Evolutionary conservation across 2,888 invertebrate genomes (phyloP).

Genomic region (Eupeodes luniger): DNA sequence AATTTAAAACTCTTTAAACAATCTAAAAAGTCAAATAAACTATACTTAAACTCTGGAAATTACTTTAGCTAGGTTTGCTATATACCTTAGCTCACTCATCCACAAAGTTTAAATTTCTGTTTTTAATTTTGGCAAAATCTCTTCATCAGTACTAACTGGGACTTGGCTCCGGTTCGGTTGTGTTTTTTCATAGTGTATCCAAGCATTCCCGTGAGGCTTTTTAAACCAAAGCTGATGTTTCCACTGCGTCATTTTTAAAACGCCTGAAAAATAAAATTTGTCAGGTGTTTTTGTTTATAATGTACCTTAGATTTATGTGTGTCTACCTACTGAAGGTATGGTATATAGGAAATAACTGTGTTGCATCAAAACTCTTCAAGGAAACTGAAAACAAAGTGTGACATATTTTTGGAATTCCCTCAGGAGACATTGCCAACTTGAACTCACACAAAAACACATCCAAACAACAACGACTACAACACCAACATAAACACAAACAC

Average conservation of each 20-base stretch:
- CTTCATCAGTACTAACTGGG: neutral
- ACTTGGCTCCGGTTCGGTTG: neutral
- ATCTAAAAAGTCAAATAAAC: no score
- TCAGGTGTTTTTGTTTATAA: constrained; percentile 8
- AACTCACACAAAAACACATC: neutral
- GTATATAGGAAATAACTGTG: neutral
- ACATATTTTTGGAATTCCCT: constrained; percentile 43
- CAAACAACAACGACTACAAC: neutral
- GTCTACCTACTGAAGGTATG: neutral
- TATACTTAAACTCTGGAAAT: no score
- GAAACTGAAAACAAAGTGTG: constrained; percentile 38
- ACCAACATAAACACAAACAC: neutral
- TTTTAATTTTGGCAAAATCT: neutral
- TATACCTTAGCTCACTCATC: no score
- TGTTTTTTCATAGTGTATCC: neutral
- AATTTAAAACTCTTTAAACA: no score
- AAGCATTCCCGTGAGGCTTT: neutral
- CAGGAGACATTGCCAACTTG: constrained; percentile 23
- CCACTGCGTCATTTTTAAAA: constrained; percentile 20
- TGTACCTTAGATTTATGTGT: neutral
- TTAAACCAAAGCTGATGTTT: constrained; percentile 13
- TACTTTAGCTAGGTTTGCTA: no score
- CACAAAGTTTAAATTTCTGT: constrained; percentile 1
- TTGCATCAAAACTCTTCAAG: constrained; percentile 25
- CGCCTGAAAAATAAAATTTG: constrained; percentile 22